These are phyloP conservation scores for Laupala kohalensis DNA, from an alignment of 1,140 invertebrate species.

Conservation along the genomic window DNA sequence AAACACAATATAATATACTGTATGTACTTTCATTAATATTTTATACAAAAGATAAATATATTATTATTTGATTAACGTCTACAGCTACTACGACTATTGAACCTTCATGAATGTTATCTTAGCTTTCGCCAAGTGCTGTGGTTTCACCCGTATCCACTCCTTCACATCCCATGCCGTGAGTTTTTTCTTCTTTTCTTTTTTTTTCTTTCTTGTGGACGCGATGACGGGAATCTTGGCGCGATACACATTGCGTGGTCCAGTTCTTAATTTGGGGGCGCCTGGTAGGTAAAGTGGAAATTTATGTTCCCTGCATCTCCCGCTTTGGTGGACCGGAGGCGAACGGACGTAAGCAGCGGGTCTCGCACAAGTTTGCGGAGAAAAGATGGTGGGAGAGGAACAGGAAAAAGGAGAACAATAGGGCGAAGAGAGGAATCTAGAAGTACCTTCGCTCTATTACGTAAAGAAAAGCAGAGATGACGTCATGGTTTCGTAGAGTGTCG, in stretches of 20 bases:
- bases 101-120: too few relatives aligned
- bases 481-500: too few relatives aligned
- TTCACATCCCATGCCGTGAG: background rate
- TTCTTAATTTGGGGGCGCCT: background rate
- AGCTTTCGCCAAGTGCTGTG: too few relatives aligned
- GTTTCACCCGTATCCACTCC: background rate
- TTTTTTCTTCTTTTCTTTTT: too few relatives aligned
- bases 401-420: background rate
- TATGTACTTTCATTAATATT: too few relatives aligned
- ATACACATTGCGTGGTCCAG: background rate
- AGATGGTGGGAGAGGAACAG: background rate
- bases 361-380: background rate
- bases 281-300: background rate
- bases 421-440: background rate
- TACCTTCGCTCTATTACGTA: background rate
- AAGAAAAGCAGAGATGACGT: background rate
- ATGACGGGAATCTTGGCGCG: background rate
- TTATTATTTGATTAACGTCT: too few relatives aligned
- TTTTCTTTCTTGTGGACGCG: background rate
- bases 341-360: background rate
- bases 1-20: too few relatives aligned
- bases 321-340: background rate
- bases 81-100: too few relatives aligned
- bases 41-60: too few relatives aligned
- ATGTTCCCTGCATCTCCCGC: background rate